Evolutionary conservation across 2,113 vertebrate species (phyloP).

Genomic region (Oceanites oceanicus): DNA sequence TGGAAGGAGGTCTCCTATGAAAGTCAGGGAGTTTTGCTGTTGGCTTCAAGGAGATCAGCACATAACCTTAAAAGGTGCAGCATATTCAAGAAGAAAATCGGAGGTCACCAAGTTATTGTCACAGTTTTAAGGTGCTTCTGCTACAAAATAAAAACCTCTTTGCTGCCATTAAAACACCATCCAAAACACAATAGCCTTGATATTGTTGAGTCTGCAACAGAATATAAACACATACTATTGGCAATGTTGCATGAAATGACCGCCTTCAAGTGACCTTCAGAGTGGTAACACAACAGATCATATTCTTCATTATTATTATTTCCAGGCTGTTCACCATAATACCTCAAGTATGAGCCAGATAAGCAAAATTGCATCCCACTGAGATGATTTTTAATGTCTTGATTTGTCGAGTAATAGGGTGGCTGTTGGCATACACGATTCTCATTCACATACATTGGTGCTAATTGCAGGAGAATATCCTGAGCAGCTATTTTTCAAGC

Average conservation of each 20-base stretch:
- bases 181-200: constrained; percentile 63
- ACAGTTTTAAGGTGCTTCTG: not conserved
- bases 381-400: constrained; percentile 60
- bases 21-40: not conserved
- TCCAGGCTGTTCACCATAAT: constrained; percentile 44
- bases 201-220: constrained; percentile 62
- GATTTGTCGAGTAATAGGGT: constrained; percentile 47
- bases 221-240: constrained; percentile 60
- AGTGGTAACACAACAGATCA: constrained; percentile 43
- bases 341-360: constrained; percentile 53
- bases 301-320: constrained; percentile 65
- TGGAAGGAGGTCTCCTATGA: not conserved
- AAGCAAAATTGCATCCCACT: constrained; percentile 61
- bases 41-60: not conserved
- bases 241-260: constrained; percentile 41
- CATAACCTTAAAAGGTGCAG: not conserved
- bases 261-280: constrained; percentile 64
- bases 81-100: not conserved
- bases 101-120: not conserved
- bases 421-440: constrained; percentile 61
- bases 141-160: not conserved
- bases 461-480: constrained; percentile 61
- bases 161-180: constrained; percentile 43
- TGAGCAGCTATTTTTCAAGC: constrained; percentile 58
- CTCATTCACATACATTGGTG: constrained; percentile 42